A percentile compares a stretch with the other conserved stretches of the same genome.
Evolutionary conservation across 1,140 invertebrate genomes (phyloP).

Genomic region (Drosophila watanabei): DNA sequence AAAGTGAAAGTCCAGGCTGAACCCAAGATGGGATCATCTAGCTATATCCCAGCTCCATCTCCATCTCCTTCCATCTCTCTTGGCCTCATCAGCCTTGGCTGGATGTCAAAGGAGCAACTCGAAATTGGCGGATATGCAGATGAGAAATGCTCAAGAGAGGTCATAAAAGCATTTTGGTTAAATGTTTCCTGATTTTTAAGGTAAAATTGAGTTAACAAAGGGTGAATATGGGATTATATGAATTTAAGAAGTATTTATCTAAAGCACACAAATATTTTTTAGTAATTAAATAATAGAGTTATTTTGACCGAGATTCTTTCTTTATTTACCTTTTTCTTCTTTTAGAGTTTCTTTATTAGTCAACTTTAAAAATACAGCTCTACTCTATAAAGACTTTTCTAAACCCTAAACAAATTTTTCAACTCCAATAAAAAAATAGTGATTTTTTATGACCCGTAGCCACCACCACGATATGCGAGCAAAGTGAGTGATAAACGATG

Average conservation of each 20-base stretch:
- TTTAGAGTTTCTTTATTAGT: too few species aligned
- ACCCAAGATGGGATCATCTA: constrained; percentile 44
- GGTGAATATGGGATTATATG: too few species aligned
- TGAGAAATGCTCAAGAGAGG: constrained; percentile 10
- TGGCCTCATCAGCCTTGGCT: constrained; percentile 10
- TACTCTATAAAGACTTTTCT: background rate
- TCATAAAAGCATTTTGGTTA: constrained; percentile 7
- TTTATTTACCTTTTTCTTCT: too few species aligned
- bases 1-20: constrained; percentile 68
- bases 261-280: background rate
- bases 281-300: background rate
- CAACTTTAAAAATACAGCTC: background rate
- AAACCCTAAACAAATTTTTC: background rate
- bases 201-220: background rate
- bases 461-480: background rate
- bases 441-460: constrained; percentile 27
- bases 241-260: background rate
- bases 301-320: background rate
- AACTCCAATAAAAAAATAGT: background rate
- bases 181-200: constrained; percentile 1
- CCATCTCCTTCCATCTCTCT: background rate
- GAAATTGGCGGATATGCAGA: constrained; percentile 29
- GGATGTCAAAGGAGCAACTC: constrained; percentile 45
- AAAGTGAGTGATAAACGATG: constrained; percentile 54
- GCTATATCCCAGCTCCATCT: too few species aligned